Percentiles rank a stretch among this genome's conserved stretches.
Conservation (phyloP, 2,797 vertebrate species). For the Lepilemur ruficaudatus region DNA sequence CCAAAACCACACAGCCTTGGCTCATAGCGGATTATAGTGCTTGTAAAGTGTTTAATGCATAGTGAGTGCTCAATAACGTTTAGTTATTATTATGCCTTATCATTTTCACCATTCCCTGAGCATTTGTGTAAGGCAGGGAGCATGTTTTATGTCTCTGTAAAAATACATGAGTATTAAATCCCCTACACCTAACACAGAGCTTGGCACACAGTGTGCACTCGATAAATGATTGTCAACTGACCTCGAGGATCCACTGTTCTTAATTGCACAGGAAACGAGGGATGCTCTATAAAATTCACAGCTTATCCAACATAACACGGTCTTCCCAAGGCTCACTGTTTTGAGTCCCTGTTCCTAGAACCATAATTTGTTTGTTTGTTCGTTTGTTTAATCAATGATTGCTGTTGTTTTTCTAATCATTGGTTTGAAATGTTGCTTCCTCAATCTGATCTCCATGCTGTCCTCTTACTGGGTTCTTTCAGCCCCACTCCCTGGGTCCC, state of each 20-base stretch:
- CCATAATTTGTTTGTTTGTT: neutral
- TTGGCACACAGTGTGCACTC: neutral
- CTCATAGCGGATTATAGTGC: neutral
- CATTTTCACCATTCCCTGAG: neutral
- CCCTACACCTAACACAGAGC: neutral
- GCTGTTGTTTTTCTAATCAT: neutral
- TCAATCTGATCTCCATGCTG: neutral
- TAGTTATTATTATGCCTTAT: neutral
- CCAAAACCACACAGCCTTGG: neutral
- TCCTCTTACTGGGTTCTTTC: neutral
- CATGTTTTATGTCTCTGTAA: neutral
- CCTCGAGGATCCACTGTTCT: neutral
- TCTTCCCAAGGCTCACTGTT: neutral
- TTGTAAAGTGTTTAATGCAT: neutral
- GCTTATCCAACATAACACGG: neutral
- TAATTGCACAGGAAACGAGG: neutral
- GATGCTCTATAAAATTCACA: neutral
- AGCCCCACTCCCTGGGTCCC: neutral
- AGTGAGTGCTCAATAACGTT: neutral
- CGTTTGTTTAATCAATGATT: neutral
- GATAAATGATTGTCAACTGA: neutral
- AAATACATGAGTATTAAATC: neutral
- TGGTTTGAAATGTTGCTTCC: neutral
- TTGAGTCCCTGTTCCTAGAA: neutral
- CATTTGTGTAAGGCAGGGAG: neutral